These are phyloP conservation scores for Monochamus saltuarius DNA, from an alignment of 1,140 invertebrate genomes.

Conservation along the genomic window DNA sequence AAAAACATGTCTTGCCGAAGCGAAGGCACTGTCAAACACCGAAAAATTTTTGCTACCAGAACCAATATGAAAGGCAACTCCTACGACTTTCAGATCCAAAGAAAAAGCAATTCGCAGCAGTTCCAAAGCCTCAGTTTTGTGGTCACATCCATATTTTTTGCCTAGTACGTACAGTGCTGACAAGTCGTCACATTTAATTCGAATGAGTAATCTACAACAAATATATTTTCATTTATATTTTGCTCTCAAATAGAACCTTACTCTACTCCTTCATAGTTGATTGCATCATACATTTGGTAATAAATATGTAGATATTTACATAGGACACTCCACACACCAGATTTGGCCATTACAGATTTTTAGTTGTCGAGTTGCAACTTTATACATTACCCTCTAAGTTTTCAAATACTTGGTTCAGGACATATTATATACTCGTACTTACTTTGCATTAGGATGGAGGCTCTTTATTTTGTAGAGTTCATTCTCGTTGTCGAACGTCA, in stretches of 20 bases:
- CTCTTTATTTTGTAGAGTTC: constrained; percentile 91
- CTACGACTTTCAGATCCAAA: constrained; percentile 74
- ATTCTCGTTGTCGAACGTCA: constrained; percentile 95
- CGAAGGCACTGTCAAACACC: constrained; percentile 74
- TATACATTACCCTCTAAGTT: no score
- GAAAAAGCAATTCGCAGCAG: constrained; percentile 75
- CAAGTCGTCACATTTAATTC: constrained; percentile 88
- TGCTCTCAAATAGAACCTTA: not conserved
- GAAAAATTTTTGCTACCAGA: constrained; percentile 78
- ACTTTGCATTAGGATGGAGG: constrained; percentile 79
- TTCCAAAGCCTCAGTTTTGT: constrained; percentile 70
- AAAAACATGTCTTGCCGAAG: constrained; percentile 67
- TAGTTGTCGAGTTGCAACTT: no score
- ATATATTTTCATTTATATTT: not conserved
- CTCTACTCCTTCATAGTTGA: not conserved
- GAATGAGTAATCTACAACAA: constrained; percentile 73
- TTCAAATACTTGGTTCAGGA: not conserved
- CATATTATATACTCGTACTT: constrained; percentile 40
- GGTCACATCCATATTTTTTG: constrained; percentile 93
- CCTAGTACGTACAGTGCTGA: constrained; percentile 86
- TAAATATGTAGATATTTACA: not conserved
- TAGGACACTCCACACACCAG: not conserved
- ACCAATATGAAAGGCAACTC: constrained; percentile 86
- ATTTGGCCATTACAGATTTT: not conserved
- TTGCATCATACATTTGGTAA: not conserved